Base-by-base conservation (phyloP, 92 coral and sea anemone species). In the Heteractis magnifica region DNA sequence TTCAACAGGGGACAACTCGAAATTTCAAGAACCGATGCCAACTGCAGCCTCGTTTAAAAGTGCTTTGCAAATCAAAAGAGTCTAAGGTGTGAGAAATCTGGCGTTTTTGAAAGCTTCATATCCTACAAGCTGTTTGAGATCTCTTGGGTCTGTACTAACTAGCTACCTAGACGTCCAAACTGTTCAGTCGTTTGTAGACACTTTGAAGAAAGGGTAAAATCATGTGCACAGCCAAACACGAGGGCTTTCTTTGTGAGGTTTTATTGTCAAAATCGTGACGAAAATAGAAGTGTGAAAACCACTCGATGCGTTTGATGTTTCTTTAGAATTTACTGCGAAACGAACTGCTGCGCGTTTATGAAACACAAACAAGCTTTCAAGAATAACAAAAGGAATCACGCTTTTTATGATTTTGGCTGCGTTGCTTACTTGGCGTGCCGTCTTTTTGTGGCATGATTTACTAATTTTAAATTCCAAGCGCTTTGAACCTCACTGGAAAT, bases 1-100 rank as follows among this genome's bases (percentile, higher is more conserved):
- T 88, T 91, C 94, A 88, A 91, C 89, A 88, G 88, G 91, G 78
- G 65, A 72, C 91, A 91, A 85, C 94, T 91, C 88, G 94, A 91
- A 88, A 88, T 85, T 88, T 91, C 87, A 91, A 91, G 89, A 91
- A 85, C 87, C 82, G 80, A 65, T 81, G 92, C 87, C 88, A 82
- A 79, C 78, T 52, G 53, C 60, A 70, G 51, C 75, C 85, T 71
- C 88, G 64, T 78, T 85, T 65, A 85, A 70, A 77, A 65, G 59
- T 52, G 26, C 82, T 85, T 71, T 70, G n/a, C 72, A 49, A 16
- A 82, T 6, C 77, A 74, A 34, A 26, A 60, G 49, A 74, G 10
- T 15, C 3, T 41, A 84, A 62, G 87, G 76, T 81, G 84, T 62
- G 49, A 59, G 34, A 78, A 60, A 78, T 49, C 16, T 78, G 82